Conservation (phyloP, 1,140 invertebrate genomes). For the Drosophila arawakana region DNA sequence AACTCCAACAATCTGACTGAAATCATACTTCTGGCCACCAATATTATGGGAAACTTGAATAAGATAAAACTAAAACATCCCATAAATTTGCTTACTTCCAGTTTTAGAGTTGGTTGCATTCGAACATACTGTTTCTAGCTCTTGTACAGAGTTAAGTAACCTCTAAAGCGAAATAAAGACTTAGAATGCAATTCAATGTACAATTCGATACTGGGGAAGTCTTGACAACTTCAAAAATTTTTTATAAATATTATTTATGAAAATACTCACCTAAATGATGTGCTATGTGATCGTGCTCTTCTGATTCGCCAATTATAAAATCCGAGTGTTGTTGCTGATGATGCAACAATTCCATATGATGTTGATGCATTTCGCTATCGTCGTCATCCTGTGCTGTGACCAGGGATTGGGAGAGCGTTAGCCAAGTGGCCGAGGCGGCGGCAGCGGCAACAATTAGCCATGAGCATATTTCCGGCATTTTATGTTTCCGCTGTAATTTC, state of each 20-base stretch:
- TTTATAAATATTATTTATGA: neutral
- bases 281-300: conserved; percentile 79
- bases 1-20: no score
- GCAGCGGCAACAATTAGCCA: conserved; percentile 81
- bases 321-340: conserved; percentile 64
- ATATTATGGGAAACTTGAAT: no score
- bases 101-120: no score
- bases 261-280: conserved; percentile 75
- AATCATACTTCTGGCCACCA: no score
- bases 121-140: no score
- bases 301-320: conserved; percentile 74
- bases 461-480: conserved; percentile 83
- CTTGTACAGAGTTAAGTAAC: neutral
- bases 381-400: conserved; percentile 56
- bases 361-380: conserved; percentile 61
- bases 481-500: conserved; percentile 77
- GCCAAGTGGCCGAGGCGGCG: conserved; percentile 50
- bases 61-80: no score
- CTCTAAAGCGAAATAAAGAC: neutral
- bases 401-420: conserved; percentile 54
- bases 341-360: conserved; percentile 60
- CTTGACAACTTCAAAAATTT: no score
- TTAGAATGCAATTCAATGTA: neutral
- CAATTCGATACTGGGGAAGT: no score
- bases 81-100: no score